Evolutionary conservation across 2,797 vertebrate genomes (phyloP), one percentile per base, ranked within the genome.

Genomic region (Numenius phaeopus): DNA sequence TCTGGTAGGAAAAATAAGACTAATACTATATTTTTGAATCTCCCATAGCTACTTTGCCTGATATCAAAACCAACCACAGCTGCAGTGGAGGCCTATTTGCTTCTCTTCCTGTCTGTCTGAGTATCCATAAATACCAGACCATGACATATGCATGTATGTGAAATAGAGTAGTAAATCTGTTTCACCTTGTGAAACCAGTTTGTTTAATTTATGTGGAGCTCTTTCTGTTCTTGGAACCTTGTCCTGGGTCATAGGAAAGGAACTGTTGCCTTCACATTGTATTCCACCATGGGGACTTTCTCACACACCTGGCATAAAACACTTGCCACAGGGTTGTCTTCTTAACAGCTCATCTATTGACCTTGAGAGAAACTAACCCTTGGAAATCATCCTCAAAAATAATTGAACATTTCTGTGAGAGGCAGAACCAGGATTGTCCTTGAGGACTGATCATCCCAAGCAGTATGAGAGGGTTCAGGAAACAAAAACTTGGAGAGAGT

Each of bases 121-220:
- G 27, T 66, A 2, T 23, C 30, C 27, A 13, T 37, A n/a, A 80
- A 58, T 58, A 65, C 9, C 23, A 80, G 47, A 82, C 6, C 30
- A 27, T 4, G 18, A n/a, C 26, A 39, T 29, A 24, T 23, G 64
- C 44, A 37, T 0, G 0, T 27, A 10, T 11, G 20, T 29, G 9
- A 14, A 69, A 50, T 2, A 55, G 37, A 4, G 19, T 16, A 71
- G 37, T 57, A 83, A 73, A 79, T 22, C 10, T 90, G 6, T 34
- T 78, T 67, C 5, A 8, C 12, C 19, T 82, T 50, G 4, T n/a
- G 32, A 67, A 92, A 24, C 2, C 7, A 27, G 73, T 77, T 85
- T 69, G 3, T 29, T 66, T 24, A 19, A 55, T 52, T 95, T 91
- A 16, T 61, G 18, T 55, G 22, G 21, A 70, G 40, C 2, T 10